phyloP scores from a whole-genome alignment of 2,113 vertebrate species.

The Shinisaurus crocodilurus region DNA sequence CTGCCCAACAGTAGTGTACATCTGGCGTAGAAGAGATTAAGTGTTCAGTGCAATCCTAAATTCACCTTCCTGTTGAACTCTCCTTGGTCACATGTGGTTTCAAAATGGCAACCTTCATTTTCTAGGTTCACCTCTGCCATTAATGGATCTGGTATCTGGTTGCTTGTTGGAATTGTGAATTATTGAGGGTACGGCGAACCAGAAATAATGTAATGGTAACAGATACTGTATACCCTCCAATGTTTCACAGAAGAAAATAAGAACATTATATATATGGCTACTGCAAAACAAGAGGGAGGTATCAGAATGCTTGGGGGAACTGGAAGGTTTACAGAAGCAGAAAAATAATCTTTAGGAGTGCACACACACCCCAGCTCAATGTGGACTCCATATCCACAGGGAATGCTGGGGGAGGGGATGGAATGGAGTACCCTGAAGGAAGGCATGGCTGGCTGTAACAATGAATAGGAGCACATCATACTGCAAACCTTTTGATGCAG shows the following conservation, averaged over 20 bases:
- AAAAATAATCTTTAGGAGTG: no score
- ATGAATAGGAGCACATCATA: no score
- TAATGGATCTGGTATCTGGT: background rate
- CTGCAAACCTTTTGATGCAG: no score
- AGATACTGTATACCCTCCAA: background rate
- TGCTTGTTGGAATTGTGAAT: background rate
- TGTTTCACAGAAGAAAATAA: background rate
- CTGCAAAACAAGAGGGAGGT: background rate
- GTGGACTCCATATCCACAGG: no score
- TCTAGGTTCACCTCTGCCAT: background rate
- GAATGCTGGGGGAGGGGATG: no score
- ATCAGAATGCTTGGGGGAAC: no score
- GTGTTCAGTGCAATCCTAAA: background rate
- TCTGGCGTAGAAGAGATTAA: background rate
- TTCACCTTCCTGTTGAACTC: background rate
- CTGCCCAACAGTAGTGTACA: background rate
- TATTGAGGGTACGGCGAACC: background rate
- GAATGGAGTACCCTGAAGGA: no score
- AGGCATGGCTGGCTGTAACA: no score
- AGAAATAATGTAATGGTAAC: background rate
- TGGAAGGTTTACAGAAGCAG: no score
- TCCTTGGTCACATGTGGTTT: background rate
- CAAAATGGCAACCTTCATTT: background rate
- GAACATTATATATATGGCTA: no score
- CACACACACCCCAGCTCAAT: no score